Percentiles rank a stretch among this genome's conserved stretches.
Conservation (phyloP, 2,888 invertebrate species). For the Halictus ligatus region DNA sequence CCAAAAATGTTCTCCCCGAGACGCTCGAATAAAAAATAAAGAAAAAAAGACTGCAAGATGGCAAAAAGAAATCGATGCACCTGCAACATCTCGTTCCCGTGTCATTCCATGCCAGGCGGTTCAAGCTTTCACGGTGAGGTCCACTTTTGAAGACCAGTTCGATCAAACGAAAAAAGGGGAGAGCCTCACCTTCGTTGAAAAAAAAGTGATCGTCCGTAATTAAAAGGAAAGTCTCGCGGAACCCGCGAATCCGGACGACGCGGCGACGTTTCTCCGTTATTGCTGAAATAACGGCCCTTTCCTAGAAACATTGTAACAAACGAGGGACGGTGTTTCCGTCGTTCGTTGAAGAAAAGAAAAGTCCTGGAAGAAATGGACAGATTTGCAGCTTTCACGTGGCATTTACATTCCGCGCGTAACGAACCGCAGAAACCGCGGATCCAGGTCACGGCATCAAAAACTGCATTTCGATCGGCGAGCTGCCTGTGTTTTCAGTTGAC, state of each 20-base stretch:
- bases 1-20: no score
- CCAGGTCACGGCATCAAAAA: constrained; percentile 76
- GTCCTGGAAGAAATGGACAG: neutral
- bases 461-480: constrained; percentile 73
- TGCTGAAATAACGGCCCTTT: neutral
- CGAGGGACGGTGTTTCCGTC: neutral
- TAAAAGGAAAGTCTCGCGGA: constrained; percentile 55
- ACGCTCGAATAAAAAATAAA: neutral
- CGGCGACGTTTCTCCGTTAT: neutral
- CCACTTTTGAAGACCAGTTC: constrained; percentile 57
- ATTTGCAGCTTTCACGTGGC: neutral
- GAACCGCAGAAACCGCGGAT: constrained; percentile 54
- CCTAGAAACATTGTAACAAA: neutral
- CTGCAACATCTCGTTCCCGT: constrained; percentile 22
- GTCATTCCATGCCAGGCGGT: constrained; percentile 27
- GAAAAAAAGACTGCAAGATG: neutral
- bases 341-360: neutral
- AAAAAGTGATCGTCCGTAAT: constrained; percentile 34
- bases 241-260: neutral
- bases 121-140: constrained; percentile 58
- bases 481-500: constrained; percentile 68
- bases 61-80: constrained; percentile 28
- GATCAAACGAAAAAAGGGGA: constrained; percentile 30
- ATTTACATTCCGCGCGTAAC: neutral
- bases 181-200: constrained; percentile 19